phyloP scores from a whole-genome alignment of 2,113 vertebrate genomes.

The Leptobrachium leishanense region DNA sequence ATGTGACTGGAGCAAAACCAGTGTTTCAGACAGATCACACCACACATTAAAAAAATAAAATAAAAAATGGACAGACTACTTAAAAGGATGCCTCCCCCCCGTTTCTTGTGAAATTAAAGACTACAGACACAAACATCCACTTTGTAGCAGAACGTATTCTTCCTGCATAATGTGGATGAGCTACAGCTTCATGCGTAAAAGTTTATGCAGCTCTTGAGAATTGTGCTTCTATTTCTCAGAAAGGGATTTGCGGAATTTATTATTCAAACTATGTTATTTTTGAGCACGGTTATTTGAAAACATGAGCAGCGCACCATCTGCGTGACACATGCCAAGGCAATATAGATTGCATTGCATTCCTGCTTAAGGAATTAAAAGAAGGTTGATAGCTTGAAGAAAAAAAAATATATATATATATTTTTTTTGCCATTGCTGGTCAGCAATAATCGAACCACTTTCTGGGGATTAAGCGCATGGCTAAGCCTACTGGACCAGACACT shows the following conservation, averaged over 20 bases:
- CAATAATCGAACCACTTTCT: conserved; percentile 99
- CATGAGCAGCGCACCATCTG: conserved; percentile 79
- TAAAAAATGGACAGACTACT: conserved; percentile 55
- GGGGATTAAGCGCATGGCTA: conserved; percentile 99
- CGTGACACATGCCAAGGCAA: conserved; percentile 83
- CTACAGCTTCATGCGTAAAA: conserved; percentile 70
- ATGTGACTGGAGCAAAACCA: conserved; percentile 63
- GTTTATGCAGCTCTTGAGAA: conserved; percentile 78
- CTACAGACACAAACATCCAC: conserved; percentile 54
- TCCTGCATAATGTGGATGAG: conserved; percentile 74
- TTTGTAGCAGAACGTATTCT: conserved; percentile 61
- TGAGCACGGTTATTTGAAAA: conserved; percentile 81
- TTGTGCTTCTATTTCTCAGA: conserved; percentile 70
- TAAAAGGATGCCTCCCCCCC: conserved; percentile 54
- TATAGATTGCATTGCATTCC: conserved; percentile 83
- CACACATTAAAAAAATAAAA: conserved; percentile 60
- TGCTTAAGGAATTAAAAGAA: conserved; percentile 85
- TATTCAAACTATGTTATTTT: conserved; percentile 81
- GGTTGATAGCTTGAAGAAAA: conserved; percentile 78
- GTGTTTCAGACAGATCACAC: conserved; percentile 67
- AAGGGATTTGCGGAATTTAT: conserved; percentile 78
- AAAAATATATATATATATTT: conserved; percentile 51
- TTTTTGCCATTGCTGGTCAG: conserved; percentile 99
- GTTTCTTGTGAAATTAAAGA: conserved; percentile 55
- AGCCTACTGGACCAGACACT: conserved; percentile 98